Evolutionary conservation across 2,113 vertebrate genomes (phyloP).

Genomic region (Ramphastos sulfuratus): DNA sequence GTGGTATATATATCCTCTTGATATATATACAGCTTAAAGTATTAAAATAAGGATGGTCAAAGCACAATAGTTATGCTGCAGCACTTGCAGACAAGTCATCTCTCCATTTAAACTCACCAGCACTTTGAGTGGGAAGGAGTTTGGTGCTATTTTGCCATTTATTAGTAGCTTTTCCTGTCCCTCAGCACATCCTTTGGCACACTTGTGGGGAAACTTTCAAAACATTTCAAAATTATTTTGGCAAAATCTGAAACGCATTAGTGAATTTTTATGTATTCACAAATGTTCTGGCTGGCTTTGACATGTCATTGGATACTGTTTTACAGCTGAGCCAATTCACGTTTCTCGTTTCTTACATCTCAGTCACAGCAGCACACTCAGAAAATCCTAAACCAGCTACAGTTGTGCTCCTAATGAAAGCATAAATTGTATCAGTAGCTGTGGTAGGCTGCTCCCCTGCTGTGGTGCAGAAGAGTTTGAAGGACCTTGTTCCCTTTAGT

Average conservation of each 20-base stretch:
- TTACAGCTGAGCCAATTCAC: background rate
- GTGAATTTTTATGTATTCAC: background rate
- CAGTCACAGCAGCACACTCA: background rate
- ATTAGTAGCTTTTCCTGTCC: slow-evolving; percentile 20
- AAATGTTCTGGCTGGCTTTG: background rate
- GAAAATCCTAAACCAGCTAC: background rate
- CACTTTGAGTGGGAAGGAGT: background rate
- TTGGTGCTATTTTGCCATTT: slow-evolving; percentile 6
- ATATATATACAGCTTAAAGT: slow-evolving; percentile 11
- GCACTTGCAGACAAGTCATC: background rate
- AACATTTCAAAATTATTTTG: slow-evolving; percentile 5
- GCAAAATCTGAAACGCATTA: background rate
- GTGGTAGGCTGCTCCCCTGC: background rate
- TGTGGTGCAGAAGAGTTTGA: background rate
- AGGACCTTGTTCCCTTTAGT: background rate
- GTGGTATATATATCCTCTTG: background rate
- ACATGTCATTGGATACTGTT: slow-evolving; percentile 11
- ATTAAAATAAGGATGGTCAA: slow-evolving; percentile 25
- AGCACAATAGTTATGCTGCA: background rate
- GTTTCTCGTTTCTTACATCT: slow-evolving; percentile 19
- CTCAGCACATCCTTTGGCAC: slow-evolving; percentile 25
- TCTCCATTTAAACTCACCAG: background rate
- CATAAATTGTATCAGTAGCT: background rate
- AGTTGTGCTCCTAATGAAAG: background rate
- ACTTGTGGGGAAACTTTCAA: background rate